Evolutionary conservation across 2,113 vertebrate genomes (phyloP).

Genomic region (Paracanthobrama guichenoti): DNA sequence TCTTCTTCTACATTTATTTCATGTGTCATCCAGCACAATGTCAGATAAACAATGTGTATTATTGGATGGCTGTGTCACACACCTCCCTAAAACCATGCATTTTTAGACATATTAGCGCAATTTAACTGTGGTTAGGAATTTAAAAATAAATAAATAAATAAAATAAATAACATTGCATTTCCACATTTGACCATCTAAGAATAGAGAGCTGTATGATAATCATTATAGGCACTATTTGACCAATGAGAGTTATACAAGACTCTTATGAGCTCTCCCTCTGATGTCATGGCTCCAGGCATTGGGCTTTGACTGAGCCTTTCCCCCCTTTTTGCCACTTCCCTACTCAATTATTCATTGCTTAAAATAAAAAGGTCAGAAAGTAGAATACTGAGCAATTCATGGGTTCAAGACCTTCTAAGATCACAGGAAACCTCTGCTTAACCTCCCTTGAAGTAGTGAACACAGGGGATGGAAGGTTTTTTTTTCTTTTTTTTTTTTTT

Average conservation of each 20-base stretch:
- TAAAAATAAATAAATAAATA: too few relatives aligned
- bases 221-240: not conserved
- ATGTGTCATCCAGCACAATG: not conserved
- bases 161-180: not conserved
- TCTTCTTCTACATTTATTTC: not conserved
- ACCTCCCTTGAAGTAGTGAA: conserved; percentile 75
- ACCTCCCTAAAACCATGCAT: not conserved
- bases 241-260: conserved; percentile 20
- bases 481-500: conserved; percentile 45
- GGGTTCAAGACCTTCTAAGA: conserved; percentile 77
- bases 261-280: conserved; percentile 70
- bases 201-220: not conserved
- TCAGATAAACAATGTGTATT: not conserved
- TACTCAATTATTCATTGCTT: conserved; percentile 74
- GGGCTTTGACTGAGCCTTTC: conserved; percentile 70
- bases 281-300: conserved; percentile 77
- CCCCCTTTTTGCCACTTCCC: conserved; percentile 72
- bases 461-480: conserved; percentile 67
- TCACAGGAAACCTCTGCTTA: conserved; percentile 78
- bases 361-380: conserved; percentile 51
- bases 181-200: not conserved
- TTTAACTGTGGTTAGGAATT: not conserved
- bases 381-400: conserved; percentile 64
- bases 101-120: not conserved
- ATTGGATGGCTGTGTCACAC: not conserved